Percentiles rank a stretch among this genome's conserved stretches.
Evolutionary conservation across 2,113 vertebrate genomes (phyloP).

Genomic region (Amphiprion ocellaris): DNA sequence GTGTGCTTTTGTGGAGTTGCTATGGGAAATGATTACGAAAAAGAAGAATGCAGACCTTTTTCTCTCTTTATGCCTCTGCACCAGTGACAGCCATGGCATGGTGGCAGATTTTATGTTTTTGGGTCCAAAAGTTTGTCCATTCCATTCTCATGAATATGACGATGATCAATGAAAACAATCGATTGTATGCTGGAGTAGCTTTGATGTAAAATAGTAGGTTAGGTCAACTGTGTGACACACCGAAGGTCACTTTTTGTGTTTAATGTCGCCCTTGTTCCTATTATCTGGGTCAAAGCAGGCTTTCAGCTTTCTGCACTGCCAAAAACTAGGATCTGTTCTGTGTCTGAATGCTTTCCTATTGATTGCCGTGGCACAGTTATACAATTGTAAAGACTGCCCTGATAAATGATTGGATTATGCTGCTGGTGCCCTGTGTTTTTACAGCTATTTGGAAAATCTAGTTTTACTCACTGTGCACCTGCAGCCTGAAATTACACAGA

Average conservation of each 20-base stretch:
- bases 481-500: too few relatives aligned
- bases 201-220: slow-evolving; percentile 14
- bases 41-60: too few relatives aligned
- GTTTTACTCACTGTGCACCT: too few relatives aligned
- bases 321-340: slow-evolving; percentile 4
- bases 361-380: neutral
- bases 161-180: slow-evolving; percentile 1
- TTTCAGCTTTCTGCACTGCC: neutral
- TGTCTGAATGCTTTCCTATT: neutral
- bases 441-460: too few relatives aligned
- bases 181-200: neutral
- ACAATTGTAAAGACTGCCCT: neutral
- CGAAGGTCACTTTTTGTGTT: neutral
- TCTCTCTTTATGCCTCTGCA: too few relatives aligned
- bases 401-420: neutral
- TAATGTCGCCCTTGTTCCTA: neutral
- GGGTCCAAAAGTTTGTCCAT: too few relatives aligned
- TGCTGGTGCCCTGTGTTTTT: too few relatives aligned
- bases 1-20: too few relatives aligned
- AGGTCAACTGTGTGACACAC: slow-evolving; percentile 1
- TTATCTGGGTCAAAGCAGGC: slow-evolving; percentile 25
- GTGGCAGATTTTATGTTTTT: too few relatives aligned
- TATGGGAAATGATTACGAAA: too few relatives aligned
- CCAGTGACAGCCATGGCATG: too few relatives aligned
- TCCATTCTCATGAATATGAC: too few relatives aligned